Base-by-base conservation (phyloP, 2,113 vertebrate species). In the Poecile atricapillus region DNA sequence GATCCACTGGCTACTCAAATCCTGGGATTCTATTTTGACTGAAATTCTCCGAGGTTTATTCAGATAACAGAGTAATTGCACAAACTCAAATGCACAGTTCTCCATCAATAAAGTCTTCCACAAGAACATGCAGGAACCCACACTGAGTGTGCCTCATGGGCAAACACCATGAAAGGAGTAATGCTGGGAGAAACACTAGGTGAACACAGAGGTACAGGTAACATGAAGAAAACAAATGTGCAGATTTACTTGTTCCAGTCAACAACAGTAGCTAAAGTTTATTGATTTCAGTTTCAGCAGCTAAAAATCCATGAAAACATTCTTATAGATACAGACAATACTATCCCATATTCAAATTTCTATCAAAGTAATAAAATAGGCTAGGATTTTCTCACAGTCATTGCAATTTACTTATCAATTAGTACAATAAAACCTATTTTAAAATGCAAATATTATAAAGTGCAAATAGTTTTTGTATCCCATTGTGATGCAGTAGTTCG, bases 251-350 rank as follows among this genome's bases (percentile, higher is more conserved):
- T 79, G 69, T 96, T 96, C 69, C 64, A 79, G 86, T 95, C 73
- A 87, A 89, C 65, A 90, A 65, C 76, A 96, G 71, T 35, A 90
- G 87, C 96, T 95, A 13, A 94, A 92, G 73, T 96, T 96, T 97
- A 96, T 93, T 96, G 85, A 93, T 83, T 92, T 89, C 85, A 90
- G 80, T 92, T 88, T 89, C 92, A 96, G 92, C 88, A 97, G 83
- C 95, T 97, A 92, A 93, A 91, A 96, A 96, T 96, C 73, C 93
- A 97, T 62, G n/a, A 56, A 87, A 95, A 96, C 93, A 95, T 87
- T 96, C 90, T 83, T 28, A 83, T 83, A 83, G 19, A 90, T 94
- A 97, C 93, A 96, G 80, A 96, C 92, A 96, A 74, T 83, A 87
- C 94, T 94, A 81, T 90, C 95, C 21, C 90, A 55, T 90, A 93